Evolutionary conservation across 2,113 vertebrate species (phyloP), one percentile per base, ranked within the genome.

Genomic region (Cavia aperea): DNA sequence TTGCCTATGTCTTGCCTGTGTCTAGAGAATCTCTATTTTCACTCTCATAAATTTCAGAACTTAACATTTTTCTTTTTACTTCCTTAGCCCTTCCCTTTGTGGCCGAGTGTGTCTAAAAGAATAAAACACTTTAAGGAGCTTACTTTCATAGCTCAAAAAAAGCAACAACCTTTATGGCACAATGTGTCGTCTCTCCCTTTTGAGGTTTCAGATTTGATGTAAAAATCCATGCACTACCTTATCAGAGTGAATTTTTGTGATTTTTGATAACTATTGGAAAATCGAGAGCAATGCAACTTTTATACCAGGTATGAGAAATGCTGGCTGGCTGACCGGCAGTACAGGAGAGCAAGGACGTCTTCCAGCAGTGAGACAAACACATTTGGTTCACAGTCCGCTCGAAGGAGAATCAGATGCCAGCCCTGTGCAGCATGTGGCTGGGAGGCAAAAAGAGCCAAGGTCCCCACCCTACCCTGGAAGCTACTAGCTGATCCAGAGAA

Each of bases 231-330:
- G 12, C 49, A 63, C 24, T 85, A 78, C 16, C 86, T 82, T 77
- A 92, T 92, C 46, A 51, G 78, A 58, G 56, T 83, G 26, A 12
- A 92, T 78, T 82, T 89, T 89, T 86, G 46, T 70, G 19, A 82
- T 79, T 95, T 75, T 93, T 24, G 18, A 63, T 43, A 86, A 91
- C 54, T 77, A 36, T 77, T 87, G 33, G 29, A 81, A 92, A 89
- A 82, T 68, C 85, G 66, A 90, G 46, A 86, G 10, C 11, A 56
- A 51, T 23, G 70, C 15, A 75, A 62, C 49, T 26, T 46, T 1
- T 10, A 36, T 19, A 11, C 0, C 9, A 49, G 65, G 36, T 39
- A 18, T 46, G 46, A 94, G 72, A 5, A 88, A 58, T 56, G 18
- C 46, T 63, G 29, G 26, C 8, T 26, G 43, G 31, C 39, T 60